Evolutionary conservation across 2,888 invertebrate genomes (phyloP).

Genomic region (Furcula furcula): DNA sequence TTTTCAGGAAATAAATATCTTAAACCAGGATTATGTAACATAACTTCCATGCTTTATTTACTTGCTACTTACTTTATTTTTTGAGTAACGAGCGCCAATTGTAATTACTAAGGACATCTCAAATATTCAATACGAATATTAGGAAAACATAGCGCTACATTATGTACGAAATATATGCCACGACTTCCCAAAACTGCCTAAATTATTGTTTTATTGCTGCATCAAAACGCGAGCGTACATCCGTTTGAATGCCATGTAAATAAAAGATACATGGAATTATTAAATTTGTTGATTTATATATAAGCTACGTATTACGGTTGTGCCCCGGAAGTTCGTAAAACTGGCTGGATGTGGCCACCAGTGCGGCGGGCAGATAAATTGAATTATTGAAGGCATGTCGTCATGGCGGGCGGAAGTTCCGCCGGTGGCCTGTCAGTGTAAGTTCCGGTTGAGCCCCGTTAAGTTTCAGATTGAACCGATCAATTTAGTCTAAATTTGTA

Average conservation of each 20-base stretch:
- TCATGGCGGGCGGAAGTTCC: conserved; percentile 26
- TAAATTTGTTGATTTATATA: conserved; percentile 20
- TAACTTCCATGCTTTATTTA: no score
- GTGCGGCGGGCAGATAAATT: conserved; percentile 37
- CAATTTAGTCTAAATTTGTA: conserved; percentile 40
- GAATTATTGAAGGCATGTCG: conserved; percentile 50
- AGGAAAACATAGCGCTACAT: no score
- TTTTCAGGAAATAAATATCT: no score
- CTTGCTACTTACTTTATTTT: no score
- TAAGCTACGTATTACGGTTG: conserved; percentile 8
- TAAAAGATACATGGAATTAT: conserved; percentile 14
- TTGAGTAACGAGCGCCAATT: no score
- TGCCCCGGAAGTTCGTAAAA: conserved; percentile 14
- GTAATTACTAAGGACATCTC: no score
- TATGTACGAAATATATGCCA: no score
- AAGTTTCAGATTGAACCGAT: conserved; percentile 35
- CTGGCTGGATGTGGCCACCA: conserved; percentile 9
- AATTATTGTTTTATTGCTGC: background rate
- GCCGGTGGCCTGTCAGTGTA: conserved; percentile 24
- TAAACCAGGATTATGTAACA: no score
- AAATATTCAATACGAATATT: no score
- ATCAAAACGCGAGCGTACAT: background rate
- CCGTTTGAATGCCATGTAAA: conserved; percentile 7
- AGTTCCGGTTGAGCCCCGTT: conserved; percentile 29
- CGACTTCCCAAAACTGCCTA: background rate